Conservation (phyloP, 92 coral and sea anemone species). For the Heteractis magnifica region DNA sequence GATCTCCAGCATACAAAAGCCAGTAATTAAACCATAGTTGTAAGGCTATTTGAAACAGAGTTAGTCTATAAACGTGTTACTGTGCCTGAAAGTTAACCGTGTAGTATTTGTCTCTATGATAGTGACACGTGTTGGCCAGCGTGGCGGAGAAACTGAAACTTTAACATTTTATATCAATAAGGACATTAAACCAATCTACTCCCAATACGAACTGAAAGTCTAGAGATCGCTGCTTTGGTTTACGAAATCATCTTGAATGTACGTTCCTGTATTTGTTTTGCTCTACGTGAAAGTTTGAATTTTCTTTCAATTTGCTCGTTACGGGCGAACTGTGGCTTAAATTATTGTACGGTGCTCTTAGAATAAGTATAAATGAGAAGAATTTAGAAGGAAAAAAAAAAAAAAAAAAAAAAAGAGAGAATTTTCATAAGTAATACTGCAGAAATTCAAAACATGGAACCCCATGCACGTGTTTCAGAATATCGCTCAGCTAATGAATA, state of each 20-base stretch:
- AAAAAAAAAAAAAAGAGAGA: not conserved
- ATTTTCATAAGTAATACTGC: not conserved
- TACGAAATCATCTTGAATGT: not conserved
- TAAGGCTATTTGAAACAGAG: slow-evolving; percentile 18
- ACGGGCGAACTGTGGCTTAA: not conserved
- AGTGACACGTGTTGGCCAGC: slow-evolving; percentile 1
- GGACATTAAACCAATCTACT: not conserved
- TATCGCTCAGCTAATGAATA: not conserved
- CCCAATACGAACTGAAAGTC: not conserved
- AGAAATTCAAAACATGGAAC: not conserved
- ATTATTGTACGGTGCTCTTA: not conserved
- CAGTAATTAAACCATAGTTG: slow-evolving; percentile 8
- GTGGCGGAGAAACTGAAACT: not conserved
- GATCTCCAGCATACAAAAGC: slow-evolving; percentile 8
- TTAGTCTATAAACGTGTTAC: slow-evolving; percentile 7
- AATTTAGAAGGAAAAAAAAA: not conserved
- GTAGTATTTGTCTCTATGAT: slow-evolving; percentile 1
- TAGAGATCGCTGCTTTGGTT: not conserved
- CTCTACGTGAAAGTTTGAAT: not conserved
- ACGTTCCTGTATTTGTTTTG: not conserved
- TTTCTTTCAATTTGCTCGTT: not conserved
- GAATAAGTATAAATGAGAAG: not conserved
- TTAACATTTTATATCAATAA: not conserved
- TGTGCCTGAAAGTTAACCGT: not conserved
- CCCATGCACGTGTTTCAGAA: not conserved